Conservation (phyloP, 2,113 vertebrate genomes). For the Chaenogobius annularis region DNA sequence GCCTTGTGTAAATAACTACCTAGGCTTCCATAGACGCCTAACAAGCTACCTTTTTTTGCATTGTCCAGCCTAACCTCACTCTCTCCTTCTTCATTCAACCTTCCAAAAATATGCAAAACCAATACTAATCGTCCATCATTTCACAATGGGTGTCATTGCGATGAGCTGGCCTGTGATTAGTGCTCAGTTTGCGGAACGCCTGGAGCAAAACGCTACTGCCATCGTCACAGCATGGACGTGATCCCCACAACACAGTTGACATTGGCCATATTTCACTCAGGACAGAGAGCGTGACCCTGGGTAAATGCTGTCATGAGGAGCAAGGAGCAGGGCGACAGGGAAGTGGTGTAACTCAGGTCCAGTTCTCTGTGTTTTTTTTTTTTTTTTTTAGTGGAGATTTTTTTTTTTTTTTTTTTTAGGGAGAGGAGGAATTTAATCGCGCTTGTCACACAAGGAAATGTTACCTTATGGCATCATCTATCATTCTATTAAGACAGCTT, state of each 20-base stretch:
- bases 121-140: constrained; percentile 32
- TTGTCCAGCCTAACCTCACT: neutral
- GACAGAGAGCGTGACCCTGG: neutral
- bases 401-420: too few species aligned
- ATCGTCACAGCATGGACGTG: neutral
- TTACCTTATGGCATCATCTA: neutral
- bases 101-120: neutral
- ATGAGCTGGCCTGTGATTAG: constrained; percentile 19
- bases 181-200: constrained; percentile 8
- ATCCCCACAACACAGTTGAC: constrained; percentile 16
- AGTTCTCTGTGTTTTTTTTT: neutral
- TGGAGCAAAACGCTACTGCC: neutral
- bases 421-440: neutral
- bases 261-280: constrained; percentile 17
- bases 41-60: constrained; percentile 13
- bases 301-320: constrained; percentile 1
- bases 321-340: neutral
- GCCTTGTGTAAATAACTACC: constrained; percentile 29
- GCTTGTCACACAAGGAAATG: neutral
- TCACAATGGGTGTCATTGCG: constrained; percentile 10
- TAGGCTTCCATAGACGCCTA: constrained; percentile 21
- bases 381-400: too few species aligned
- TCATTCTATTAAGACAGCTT: too few species aligned
- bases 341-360: neutral
- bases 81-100: neutral